Base-by-base conservation (phyloP, 1,140 invertebrate species). In the Heliothis virescens region DNA sequence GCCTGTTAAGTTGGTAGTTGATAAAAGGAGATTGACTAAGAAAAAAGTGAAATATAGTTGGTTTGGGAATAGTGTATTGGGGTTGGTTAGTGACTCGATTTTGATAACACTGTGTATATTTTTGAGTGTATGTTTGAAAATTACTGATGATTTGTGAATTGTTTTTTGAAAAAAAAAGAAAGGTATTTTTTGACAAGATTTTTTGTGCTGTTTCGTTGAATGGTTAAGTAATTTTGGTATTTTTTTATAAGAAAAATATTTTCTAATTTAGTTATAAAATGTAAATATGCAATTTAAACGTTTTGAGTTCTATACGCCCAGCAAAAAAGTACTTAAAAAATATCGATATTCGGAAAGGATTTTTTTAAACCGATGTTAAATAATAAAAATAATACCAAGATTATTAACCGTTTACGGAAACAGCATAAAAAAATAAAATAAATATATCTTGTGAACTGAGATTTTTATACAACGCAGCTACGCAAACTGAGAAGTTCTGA, bases 81-180 rank as follows among this genome's bases (percentile, higher is more conserved):
- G 86, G 0, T 78, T 94, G 11, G 92, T 94, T 0, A 91, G 90
- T 47, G 92, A 94, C 79, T 94, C 92, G 0, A 92, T 94, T 67
- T 83, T 94, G 50, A 90, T 94, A n/a, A 94, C 92, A 11, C 75
- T 94, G 18, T 94, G 92, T 77, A 94, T 94, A 84, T 94, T 94
- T 83, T 78, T 94, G 47, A 92, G 92, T 0, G 92, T 93, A 0
- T 94, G 92, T 79, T 89, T 94, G 26, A 90, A 90, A 16, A 82
- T 94, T 34, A 85, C 90, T 0, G 92, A 94, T 81, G 48, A 47
- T 34, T 63, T 76, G 48, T 76, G 26, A 53, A 5, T 47, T n/a
- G n/a, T n/a, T n/a, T 11, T 29, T 29, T 65, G 1, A 9, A 9
- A 9, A 9, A 41, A 0, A 41, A 34, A 41, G 5, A 9, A 41